A percentile compares a stretch with the other conserved stretches of the same genome.
phyloP scores from a whole-genome alignment of 2,888 invertebrate genomes.

The Nineta flava region DNA sequence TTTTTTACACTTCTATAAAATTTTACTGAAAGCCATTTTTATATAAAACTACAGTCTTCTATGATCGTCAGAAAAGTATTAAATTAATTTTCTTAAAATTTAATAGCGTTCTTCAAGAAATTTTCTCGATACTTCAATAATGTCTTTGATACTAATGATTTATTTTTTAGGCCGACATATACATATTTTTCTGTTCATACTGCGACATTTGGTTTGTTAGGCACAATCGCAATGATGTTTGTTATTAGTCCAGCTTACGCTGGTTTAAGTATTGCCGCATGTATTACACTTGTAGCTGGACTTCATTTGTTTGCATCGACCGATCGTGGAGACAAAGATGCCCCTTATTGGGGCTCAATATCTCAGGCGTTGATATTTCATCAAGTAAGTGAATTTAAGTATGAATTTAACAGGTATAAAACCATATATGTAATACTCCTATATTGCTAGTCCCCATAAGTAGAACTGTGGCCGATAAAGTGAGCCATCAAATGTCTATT shows the following conservation, averaged over 20 bases:
- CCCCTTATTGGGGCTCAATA: conserved; percentile 86
- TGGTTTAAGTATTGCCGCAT: conserved; percentile 70
- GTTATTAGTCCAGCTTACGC: conserved; percentile 85
- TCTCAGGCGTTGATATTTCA: conserved; percentile 99
- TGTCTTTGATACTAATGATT: not conserved
- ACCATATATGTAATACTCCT: not conserved
- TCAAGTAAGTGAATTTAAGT: conserved; percentile 41
- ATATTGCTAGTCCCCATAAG: too few species aligned
- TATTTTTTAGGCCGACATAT: conserved; percentile 67
- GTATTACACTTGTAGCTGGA: conserved; percentile 69
- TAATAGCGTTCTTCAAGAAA: too few species aligned
- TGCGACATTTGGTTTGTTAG: conserved; percentile 68
- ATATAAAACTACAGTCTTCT: too few species aligned
- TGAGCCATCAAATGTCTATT: too few species aligned
- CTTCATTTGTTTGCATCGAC: conserved; percentile 75
- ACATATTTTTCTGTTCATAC: conserved; percentile 93
- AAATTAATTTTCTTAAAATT: too few species aligned
- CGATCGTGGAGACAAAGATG: conserved; percentile 48
- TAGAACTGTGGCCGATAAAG: too few species aligned
- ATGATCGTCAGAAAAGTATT: too few species aligned
- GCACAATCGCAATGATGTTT: conserved; percentile 87
- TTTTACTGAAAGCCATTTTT: too few species aligned
- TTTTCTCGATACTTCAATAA: too few species aligned
- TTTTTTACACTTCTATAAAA: too few species aligned
- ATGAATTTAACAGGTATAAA: not conserved